Evolutionary conservation across 2,797 vertebrate genomes (phyloP), one percentile per base, ranked within the genome.

Genomic region (Acanthornis magna): DNA sequence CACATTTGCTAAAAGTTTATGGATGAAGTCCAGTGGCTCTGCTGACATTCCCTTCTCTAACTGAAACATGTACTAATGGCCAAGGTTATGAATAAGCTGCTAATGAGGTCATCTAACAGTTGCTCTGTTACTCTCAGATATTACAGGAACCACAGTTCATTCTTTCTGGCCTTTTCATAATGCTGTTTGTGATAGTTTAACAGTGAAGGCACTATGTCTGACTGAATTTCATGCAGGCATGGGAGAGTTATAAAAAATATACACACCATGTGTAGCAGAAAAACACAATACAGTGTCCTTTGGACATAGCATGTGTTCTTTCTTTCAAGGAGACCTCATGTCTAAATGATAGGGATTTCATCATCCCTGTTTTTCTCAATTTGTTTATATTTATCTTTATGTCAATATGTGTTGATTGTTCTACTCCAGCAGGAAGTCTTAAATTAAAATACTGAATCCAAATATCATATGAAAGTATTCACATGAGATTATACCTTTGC

Each of bases 61-160:
- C 27, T 66, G 70, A 93, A 91, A 42, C 36, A 51, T 86, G n/a
- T 45, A 78, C 26, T 78, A 83, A 70, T 55, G 32, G 61, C 54
- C 29, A 78, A 81, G 47, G 42, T 71, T 91, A 40, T 68, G 85
- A 53, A 73, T 86, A 88, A 90, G 60, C 77, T 93, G 42, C 72
- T 94, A 79, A 91, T 71, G 71, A 96, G 88, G 32, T 95, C 93
- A 92, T 71, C 1, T 42, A 84, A 89, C 40, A 47, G 71, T 68
- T 96, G 57, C 30, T 91, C 51, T 78, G 43, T 75, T 88, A 32
- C 53, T 84, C 42, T 85, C 60, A 85, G 66, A 73, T 70, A 47
- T 85, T 74, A 62, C 81, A 91, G 74, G 78, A 95, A 92, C 38
- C 51, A 85, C 86, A 88, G 63, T 34, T 57, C 53, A 26, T 73